These are phyloP conservation scores for Styela clava DNA, from an alignment of 23 tunicate species.

Conservation along the genomic window DNA sequence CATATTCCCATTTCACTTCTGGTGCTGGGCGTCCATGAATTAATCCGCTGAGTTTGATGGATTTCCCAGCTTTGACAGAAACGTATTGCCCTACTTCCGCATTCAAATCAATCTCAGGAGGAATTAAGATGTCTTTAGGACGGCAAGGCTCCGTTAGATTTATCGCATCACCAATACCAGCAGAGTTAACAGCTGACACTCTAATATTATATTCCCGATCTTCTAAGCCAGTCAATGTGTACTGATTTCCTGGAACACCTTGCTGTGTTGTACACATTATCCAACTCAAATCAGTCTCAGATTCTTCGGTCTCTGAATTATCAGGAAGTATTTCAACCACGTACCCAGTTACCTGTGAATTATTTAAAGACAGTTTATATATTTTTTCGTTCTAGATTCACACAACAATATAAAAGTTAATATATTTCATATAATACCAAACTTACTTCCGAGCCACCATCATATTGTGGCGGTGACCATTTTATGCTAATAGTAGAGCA, in stretches of 20 bases:
- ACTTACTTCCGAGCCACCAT: constrained; percentile 33
- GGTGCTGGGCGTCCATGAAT: constrained; percentile 82
- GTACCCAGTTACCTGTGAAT: constrained; percentile 71
- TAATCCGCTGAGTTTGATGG: constrained; percentile 35
- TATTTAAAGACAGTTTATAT: too few species aligned
- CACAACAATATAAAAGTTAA: too few species aligned
- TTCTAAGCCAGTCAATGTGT: constrained; percentile 63
- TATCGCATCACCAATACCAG: constrained; percentile 63
- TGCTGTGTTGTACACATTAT: constrained; percentile 48
- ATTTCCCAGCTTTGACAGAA: constrained; percentile 61
- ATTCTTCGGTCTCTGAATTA: constrained; percentile 43
- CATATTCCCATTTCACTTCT: constrained; percentile 72
- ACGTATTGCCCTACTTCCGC: constrained; percentile 72
- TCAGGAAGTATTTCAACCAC: constrained; percentile 58
- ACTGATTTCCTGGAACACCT: constrained; percentile 47
- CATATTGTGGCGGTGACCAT: constrained; percentile 35
- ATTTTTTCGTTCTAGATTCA: too few species aligned
- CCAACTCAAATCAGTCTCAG: constrained; percentile 22
- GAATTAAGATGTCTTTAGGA: constrained; percentile 69
- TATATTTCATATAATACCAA: too few species aligned
- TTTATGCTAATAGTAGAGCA: constrained; percentile 4
- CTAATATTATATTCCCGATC: constrained; percentile 54
- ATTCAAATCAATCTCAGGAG: constrained; percentile 90
- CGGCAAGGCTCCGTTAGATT: constrained; percentile 35
- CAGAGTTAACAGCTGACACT: constrained; percentile 63